Evolutionary conservation across 2,113 vertebrate genomes (phyloP).

Genomic region (Melanostigma gelatinosum): DNA sequence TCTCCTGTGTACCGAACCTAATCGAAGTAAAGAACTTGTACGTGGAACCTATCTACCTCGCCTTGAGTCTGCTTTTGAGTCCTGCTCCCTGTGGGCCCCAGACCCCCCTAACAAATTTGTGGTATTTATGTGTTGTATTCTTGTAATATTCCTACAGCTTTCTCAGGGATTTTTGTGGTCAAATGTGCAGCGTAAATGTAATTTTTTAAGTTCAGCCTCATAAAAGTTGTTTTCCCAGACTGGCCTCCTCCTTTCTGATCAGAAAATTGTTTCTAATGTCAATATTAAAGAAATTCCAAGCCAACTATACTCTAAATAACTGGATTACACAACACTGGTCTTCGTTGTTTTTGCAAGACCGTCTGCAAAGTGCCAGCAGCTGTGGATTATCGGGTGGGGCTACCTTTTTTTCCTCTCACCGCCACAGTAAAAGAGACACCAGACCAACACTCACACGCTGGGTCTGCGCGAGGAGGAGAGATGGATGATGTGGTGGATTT

Average conservation of each 20-base stretch:
- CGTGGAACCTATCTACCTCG: too few species aligned
- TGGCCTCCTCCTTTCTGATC: too few species aligned
- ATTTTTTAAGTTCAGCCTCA: not conserved
- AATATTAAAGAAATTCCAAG: not conserved
- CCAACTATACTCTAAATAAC: not conserved
- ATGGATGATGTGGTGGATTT: conserved; percentile 3
- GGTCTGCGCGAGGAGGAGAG: not conserved
- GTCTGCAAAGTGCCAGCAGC: conserved; percentile 38
- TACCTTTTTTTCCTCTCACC: not conserved
- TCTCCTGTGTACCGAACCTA: too few species aligned
- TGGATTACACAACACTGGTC: not conserved
- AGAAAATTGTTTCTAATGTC: not conserved
- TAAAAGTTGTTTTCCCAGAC: not conserved
- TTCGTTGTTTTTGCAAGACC: conserved; percentile 11
- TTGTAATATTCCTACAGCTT: not conserved
- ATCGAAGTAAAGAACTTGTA: too few species aligned
- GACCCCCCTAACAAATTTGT: too few species aligned
- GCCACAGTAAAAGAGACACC: conserved; percentile 32
- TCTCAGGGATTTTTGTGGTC: not conserved
- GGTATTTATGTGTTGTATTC: not conserved
- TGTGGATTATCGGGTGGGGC: conserved; percentile 64
- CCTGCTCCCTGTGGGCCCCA: too few species aligned
- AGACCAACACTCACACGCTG: conserved; percentile 22
- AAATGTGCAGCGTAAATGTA: too few species aligned
- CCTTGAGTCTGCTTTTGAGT: too few species aligned